phyloP scores from a whole-genome alignment of 2,797 vertebrate genomes.

The Harpagifer antarcticus region DNA sequence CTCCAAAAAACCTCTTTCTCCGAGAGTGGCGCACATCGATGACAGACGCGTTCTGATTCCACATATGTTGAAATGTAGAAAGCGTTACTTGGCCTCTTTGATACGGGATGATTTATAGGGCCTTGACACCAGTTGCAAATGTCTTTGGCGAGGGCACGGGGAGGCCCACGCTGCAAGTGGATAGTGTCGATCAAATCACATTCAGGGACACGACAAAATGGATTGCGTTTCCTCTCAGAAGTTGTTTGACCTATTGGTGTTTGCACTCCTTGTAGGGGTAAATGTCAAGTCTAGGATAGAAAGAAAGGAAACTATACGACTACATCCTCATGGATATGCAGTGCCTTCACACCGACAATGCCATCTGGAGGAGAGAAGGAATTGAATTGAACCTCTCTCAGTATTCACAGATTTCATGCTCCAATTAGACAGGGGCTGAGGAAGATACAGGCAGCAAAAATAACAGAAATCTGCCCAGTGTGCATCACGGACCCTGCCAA shows the following conservation, averaged over 20 bases:
- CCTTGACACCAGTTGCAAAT: slow-evolving; percentile 85
- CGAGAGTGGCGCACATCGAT: slow-evolving; percentile 81
- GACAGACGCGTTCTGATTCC: slow-evolving; percentile 87
- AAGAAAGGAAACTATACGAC: slow-evolving; percentile 15
- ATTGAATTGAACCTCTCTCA: slow-evolving; percentile 61
- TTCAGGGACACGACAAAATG: slow-evolving; percentile 70
- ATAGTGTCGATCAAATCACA: slow-evolving; percentile 82
- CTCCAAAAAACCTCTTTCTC: slow-evolving; percentile 74
- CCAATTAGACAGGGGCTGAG: slow-evolving; percentile 63
- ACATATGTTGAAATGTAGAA: slow-evolving; percentile 89
- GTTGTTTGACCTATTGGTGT: slow-evolving; percentile 29
- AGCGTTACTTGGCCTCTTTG: slow-evolving; percentile 89
- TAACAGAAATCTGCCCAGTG: slow-evolving; percentile 63
- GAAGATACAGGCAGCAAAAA: slow-evolving; percentile 41
- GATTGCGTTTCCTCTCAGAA: slow-evolving; percentile 61
- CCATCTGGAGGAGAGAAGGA: slow-evolving; percentile 64
- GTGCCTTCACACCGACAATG: slow-evolving; percentile 50
- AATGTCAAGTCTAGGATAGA: neutral
- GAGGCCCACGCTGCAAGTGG: slow-evolving; percentile 78
- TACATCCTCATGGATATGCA: slow-evolving; percentile 36
- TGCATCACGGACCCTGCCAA: slow-evolving; percentile 60
- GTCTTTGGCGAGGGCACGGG: slow-evolving; percentile 78
- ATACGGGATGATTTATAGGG: slow-evolving; percentile 88
- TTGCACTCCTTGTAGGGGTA: slow-evolving; percentile 38
- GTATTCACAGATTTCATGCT: slow-evolving; percentile 68